Evolutionary conservation across 2,113 vertebrate genomes (phyloP).

Genomic region (Cyprinodon variegatus): DNA sequence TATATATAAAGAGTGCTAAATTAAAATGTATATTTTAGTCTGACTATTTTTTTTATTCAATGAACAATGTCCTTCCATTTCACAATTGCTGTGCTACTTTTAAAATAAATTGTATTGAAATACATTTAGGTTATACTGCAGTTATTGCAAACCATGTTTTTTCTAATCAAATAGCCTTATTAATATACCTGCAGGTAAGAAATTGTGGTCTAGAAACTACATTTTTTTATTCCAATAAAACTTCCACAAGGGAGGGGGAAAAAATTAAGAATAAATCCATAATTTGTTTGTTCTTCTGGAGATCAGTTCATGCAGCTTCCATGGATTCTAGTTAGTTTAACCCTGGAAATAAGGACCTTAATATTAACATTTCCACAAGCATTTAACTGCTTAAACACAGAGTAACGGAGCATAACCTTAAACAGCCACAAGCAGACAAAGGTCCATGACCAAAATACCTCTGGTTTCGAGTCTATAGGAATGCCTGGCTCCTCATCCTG

Average conservation of each 20-base stretch:
- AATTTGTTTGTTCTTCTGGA: constrained; percentile 17
- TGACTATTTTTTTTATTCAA: neutral
- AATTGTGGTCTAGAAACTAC: neutral
- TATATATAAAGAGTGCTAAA: too few relatives aligned
- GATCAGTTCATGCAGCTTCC: constrained; percentile 38
- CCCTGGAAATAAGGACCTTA: constrained; percentile 38
- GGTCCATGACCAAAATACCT: constrained; percentile 78
- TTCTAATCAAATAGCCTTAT: constrained; percentile 1
- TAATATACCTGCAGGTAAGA: constrained; percentile 1
- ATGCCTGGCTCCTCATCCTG: constrained; percentile 80
- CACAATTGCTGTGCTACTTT: neutral
- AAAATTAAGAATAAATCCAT: neutral
- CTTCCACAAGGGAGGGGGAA: neutral
- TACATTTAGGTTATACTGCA: neutral
- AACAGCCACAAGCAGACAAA: constrained; percentile 48
- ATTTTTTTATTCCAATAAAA: neutral
- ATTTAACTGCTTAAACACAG: constrained; percentile 41
- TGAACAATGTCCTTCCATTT: neutral
- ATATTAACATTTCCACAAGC: constrained; percentile 37
- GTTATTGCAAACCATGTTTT: neutral
- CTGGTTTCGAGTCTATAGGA: constrained; percentile 79
- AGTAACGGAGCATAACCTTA: constrained; percentile 38
- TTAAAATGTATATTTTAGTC: neutral
- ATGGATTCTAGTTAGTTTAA: constrained; percentile 27
- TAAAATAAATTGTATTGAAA: neutral